phyloP scores from a whole-genome alignment of 2,113 vertebrate genomes.

The Gymnogyps californianus region DNA sequence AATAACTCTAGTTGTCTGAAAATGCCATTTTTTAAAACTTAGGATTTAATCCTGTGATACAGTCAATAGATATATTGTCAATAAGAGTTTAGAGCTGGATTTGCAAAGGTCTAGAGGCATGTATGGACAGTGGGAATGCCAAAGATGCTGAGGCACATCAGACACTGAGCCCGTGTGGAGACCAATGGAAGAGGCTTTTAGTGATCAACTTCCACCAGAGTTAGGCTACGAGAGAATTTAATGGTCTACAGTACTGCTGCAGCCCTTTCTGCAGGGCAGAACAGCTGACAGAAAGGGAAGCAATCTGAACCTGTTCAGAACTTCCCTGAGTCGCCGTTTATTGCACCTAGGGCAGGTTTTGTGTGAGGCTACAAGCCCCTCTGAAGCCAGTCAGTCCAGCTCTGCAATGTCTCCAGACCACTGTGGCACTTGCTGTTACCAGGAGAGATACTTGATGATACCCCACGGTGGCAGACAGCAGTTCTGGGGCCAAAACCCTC shows the following conservation, averaged over 20 bases:
- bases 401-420: background rate
- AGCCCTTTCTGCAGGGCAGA: background rate
- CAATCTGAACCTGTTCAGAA: background rate
- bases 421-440: background rate
- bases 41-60: background rate
- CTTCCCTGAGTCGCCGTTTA: background rate
- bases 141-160: background rate
- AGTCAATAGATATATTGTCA: background rate
- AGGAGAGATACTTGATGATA: background rate
- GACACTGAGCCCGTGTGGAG: accelerated
- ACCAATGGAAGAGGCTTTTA: background rate
- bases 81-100: background rate
- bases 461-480: background rate
- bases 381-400: background rate
- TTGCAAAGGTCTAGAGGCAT: background rate
- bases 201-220: background rate
- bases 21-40: background rate
- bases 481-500: background rate
- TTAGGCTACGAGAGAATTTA: background rate
- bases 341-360: background rate
- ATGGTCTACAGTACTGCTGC: background rate
- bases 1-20: background rate
- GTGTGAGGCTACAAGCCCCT: background rate
- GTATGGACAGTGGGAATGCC: background rate
- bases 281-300: background rate